phyloP scores from a whole-genome alignment of 2,113 vertebrate genomes.

The Colistium nudipinnis region DNA sequence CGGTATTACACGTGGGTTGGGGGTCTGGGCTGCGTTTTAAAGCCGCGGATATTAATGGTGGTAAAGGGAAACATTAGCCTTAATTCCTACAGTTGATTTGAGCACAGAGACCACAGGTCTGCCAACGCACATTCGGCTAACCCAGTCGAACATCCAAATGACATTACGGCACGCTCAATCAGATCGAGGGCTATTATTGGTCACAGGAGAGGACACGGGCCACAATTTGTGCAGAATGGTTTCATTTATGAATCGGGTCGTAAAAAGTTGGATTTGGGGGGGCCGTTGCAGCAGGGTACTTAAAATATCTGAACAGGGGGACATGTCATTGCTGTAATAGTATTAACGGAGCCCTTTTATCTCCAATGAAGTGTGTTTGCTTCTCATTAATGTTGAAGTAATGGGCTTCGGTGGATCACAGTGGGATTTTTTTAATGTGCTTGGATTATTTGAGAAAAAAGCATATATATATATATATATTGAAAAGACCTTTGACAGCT shows the following conservation, averaged over 20 bases:
- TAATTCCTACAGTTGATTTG: slow-evolving; percentile 60
- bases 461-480: too few relatives aligned
- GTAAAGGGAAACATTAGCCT: slow-evolving; percentile 73
- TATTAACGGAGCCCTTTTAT: slow-evolving; percentile 74
- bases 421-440: slow-evolving; percentile 53
- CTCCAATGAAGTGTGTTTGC: slow-evolving; percentile 76
- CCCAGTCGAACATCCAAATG: slow-evolving; percentile 71
- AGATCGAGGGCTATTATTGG: slow-evolving; percentile 63
- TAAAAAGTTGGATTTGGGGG: slow-evolving; percentile 67
- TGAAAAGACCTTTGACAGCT: slow-evolving; percentile 43
- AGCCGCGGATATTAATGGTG: slow-evolving; percentile 73
- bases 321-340: slow-evolving; percentile 68
- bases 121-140: slow-evolving; percentile 68
- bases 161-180: slow-evolving; percentile 71
- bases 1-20: slow-evolving; percentile 66
- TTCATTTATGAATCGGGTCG: slow-evolving; percentile 80
- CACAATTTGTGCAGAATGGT: slow-evolving; percentile 73
- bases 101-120: slow-evolving; percentile 63
- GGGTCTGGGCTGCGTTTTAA: slow-evolving; percentile 62
- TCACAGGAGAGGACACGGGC: slow-evolving; percentile 77
- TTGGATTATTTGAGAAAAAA: slow-evolving; percentile 44
- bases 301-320: slow-evolving; percentile 68
- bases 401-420: slow-evolving; percentile 63
- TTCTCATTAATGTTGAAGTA: slow-evolving; percentile 67
- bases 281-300: slow-evolving; percentile 54